A percentile compares a stretch with the other conserved stretches of the same genome.
Evolutionary conservation across 1,140 invertebrate genomes (phyloP).

Genomic region (Hycleus phaleratus): DNA sequence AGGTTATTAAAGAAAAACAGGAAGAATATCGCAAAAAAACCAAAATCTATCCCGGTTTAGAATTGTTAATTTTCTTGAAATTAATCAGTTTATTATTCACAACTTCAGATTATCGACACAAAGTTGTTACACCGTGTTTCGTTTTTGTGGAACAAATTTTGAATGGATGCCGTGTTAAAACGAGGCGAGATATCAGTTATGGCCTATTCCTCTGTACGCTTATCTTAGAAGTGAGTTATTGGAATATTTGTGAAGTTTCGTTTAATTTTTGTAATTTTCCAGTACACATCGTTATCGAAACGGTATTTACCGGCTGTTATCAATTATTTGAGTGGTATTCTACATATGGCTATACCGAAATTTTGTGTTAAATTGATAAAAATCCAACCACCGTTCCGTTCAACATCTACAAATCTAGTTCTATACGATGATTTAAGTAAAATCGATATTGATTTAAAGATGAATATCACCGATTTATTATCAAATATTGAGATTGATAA

Average conservation of each 20-base stretch:
- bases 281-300: slow-evolving; percentile 75
- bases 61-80: slow-evolving; percentile 75
- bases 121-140: slow-evolving; percentile 73
- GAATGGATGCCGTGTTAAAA: slow-evolving; percentile 51
- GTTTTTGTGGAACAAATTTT: slow-evolving; percentile 80
- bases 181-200: slow-evolving; percentile 58
- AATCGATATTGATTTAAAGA: slow-evolving; percentile 34
- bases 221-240: slow-evolving; percentile 57
- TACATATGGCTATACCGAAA: slow-evolving; percentile 56
- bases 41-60: slow-evolving; percentile 57
- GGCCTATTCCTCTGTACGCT: slow-evolving; percentile 72
- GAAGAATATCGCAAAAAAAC: slow-evolving; percentile 53
- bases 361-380: slow-evolving; percentile 46
- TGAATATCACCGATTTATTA: slow-evolving; percentile 49
- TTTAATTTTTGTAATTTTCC: slow-evolving; percentile 34
- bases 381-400: slow-evolving; percentile 59
- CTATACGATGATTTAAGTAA: slow-evolving; percentile 43
- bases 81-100: slow-evolving; percentile 70
- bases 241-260: no score
- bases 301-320: slow-evolving; percentile 68
- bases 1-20: slow-evolving; percentile 69
- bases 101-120: slow-evolving; percentile 82
- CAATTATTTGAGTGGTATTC: slow-evolving; percentile 65
- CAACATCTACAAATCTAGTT: slow-evolving; percentile 48
- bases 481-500: slow-evolving; percentile 45